Conservation (phyloP, 2,797 vertebrate species). For the Hoplostethus mediterraneus region DNA sequence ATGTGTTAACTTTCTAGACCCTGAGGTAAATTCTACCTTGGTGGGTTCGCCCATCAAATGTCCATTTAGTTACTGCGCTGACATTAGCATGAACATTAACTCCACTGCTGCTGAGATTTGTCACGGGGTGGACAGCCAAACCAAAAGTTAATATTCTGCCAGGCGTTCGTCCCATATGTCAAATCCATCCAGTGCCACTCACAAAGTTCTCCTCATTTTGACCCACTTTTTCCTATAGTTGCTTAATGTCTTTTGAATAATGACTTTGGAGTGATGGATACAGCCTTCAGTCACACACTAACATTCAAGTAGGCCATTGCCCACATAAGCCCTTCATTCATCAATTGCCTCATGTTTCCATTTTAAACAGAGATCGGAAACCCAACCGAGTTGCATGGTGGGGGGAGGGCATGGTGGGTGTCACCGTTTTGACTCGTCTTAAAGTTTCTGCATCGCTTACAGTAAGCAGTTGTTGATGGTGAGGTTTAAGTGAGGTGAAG, state of each 20-base stretch:
- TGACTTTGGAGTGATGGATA: constrained; percentile 78
- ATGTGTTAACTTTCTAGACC: constrained; percentile 66
- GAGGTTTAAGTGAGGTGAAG: constrained; percentile 48
- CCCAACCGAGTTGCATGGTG: constrained; percentile 37
- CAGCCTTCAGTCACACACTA: constrained; percentile 79
- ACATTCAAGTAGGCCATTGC: constrained; percentile 78
- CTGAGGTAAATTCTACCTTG: constrained; percentile 70
- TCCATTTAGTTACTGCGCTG: constrained; percentile 66
- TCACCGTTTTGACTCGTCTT: constrained; percentile 10
- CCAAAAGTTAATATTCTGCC: constrained; percentile 55
- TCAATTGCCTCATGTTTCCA: constrained; percentile 65
- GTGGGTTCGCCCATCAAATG: constrained; percentile 51
- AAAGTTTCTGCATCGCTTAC: background rate
- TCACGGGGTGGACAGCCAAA: constrained; percentile 55
- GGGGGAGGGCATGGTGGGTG: background rate
- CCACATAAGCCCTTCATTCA: constrained; percentile 72
- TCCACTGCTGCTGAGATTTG: constrained; percentile 62
- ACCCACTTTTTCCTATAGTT: constrained; percentile 79
- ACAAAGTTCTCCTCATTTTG: constrained; percentile 72
- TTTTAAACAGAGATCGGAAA: constrained; percentile 62
- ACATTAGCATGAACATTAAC: constrained; percentile 52
- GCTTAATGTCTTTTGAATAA: constrained; percentile 73
- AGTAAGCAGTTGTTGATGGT: constrained; percentile 19
- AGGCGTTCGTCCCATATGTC: constrained; percentile 37
- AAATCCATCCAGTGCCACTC: constrained; percentile 52